Percentiles rank a stretch among this genome's conserved stretches.
Conservation (phyloP, 1,140 invertebrate genomes). For the Ruditapes philippinarum region DNA sequence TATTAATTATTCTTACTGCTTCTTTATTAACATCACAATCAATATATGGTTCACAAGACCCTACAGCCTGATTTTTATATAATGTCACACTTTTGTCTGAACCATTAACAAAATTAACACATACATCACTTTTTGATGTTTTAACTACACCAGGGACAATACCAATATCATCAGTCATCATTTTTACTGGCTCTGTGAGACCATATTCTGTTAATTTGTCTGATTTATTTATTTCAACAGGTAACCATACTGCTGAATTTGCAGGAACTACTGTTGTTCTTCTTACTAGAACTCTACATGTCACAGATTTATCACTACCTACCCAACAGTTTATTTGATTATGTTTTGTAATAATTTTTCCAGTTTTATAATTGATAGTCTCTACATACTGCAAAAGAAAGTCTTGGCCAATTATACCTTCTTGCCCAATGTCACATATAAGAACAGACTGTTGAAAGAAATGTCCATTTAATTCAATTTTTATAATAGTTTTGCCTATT, state of each 20-base stretch:
- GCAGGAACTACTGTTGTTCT: not conserved
- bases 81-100: not conserved
- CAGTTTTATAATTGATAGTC: not conserved
- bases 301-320: not conserved
- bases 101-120: not conserved
- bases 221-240: not conserved
- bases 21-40: not conserved
- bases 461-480: not conserved
- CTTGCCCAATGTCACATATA: constrained; percentile 14
- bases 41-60: not conserved
- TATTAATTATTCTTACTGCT: not conserved
- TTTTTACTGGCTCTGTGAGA: not conserved
- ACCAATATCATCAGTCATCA: not conserved
- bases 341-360: too few species aligned
- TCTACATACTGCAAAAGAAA: constrained; percentile 14
- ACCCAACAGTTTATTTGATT: not conserved
- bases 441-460: not conserved
- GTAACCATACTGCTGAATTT: not conserved
- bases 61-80: not conserved
- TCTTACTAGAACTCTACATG: not conserved
- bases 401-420: constrained; percentile 20
- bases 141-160: not conserved
- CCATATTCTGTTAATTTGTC: not conserved
- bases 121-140: not conserved
- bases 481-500: not conserved